These are phyloP conservation scores for Cottoperca gobio DNA, from an alignment of 2,797 vertebrate species.

Conservation along the genomic window DNA sequence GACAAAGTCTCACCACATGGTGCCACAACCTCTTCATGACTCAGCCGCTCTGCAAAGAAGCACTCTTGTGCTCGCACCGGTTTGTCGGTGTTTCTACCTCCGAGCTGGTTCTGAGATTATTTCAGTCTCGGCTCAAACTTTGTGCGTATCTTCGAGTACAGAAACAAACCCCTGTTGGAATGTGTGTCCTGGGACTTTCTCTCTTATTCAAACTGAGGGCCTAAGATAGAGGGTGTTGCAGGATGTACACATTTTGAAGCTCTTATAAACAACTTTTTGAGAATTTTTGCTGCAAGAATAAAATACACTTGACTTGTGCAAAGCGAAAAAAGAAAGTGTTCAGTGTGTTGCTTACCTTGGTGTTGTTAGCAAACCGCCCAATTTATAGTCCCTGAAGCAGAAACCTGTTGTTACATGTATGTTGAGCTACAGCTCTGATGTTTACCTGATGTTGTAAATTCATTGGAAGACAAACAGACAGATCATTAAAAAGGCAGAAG, in stretches of 20 bases:
- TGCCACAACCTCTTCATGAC: background rate
- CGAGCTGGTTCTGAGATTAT: background rate
- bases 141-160: background rate
- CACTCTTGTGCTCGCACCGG: too few relatives aligned
- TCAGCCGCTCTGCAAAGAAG: background rate
- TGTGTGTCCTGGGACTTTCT: too few relatives aligned
- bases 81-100: background rate
- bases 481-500: conserved; percentile 10
- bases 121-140: background rate
- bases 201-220: background rate
- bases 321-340: background rate
- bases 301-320: background rate
- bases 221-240: background rate
- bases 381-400: background rate
- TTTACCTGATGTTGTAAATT: background rate
- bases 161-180: too few relatives aligned
- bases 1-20: background rate
- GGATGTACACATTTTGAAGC: background rate
- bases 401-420: background rate
- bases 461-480: background rate
- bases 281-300: background rate
- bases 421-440: background rate
- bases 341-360: too few relatives aligned
- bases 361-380: background rate
- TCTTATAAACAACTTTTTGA: background rate